Conservation (phyloP, 2,797 vertebrate genomes). For the Eulemur mongoz region DNA sequence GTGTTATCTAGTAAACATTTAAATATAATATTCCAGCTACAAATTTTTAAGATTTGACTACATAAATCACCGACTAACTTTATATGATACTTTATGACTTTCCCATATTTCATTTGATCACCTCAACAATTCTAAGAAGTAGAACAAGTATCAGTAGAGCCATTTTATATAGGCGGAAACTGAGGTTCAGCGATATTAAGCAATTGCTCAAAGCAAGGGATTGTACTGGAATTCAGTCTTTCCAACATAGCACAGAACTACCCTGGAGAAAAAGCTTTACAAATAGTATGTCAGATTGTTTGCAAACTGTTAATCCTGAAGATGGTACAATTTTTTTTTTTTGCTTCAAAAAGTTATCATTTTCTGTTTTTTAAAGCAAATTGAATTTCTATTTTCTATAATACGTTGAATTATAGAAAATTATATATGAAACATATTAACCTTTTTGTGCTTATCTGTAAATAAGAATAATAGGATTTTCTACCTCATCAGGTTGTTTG, state of each 20-base stretch:
- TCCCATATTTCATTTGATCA: not conserved
- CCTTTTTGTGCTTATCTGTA: not conserved
- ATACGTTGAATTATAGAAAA: not conserved
- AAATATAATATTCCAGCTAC: not conserved
- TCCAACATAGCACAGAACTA: not conserved
- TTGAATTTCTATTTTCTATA: too few species aligned
- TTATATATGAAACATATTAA: not conserved
- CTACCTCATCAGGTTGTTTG: not conserved
- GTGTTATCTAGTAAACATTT: not conserved
- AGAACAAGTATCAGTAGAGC: not conserved
- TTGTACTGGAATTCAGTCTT: not conserved
- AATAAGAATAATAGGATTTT: not conserved
- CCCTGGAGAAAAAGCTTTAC: not conserved
- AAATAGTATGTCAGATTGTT: not conserved
- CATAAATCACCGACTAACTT: not conserved
- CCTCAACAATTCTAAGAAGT: not conserved
- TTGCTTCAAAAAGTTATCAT: not conserved
- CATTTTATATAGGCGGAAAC: not conserved
- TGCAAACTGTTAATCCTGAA: not conserved
- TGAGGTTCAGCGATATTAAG: not conserved
- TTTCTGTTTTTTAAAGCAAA: not conserved
- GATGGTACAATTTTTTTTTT: not conserved
- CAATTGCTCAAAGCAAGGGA: not conserved
- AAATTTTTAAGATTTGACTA: not conserved
- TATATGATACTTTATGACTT: not conserved